These are phyloP conservation scores for Peromyscus californicus DNA, from an alignment of 2,113 vertebrate species.

Conservation along the genomic window DNA sequence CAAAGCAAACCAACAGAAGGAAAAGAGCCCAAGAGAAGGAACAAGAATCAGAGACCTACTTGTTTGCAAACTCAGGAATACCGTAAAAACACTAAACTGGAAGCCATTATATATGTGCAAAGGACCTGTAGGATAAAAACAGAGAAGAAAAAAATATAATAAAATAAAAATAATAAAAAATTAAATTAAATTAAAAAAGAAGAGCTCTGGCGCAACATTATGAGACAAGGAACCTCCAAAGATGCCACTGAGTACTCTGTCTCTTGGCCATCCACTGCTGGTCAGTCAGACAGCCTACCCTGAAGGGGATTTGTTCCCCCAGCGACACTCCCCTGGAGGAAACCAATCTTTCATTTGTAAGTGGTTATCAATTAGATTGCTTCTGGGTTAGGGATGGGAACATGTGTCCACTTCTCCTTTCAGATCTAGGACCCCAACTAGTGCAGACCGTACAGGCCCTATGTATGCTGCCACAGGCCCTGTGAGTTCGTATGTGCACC, in stretches of 20 bases:
- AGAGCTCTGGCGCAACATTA: neutral
- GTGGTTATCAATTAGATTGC: neutral
- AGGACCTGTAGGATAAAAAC: neutral
- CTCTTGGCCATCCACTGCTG: neutral
- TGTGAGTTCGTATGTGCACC: accelerated
- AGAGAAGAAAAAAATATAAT: neutral
- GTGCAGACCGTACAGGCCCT: neutral
- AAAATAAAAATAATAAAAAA: neutral
- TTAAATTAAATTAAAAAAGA: neutral
- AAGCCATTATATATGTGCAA: neutral
- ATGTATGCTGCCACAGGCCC: neutral
- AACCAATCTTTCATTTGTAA: neutral
- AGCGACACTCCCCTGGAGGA: neutral
- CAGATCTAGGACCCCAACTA: neutral
- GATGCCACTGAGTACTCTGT: neutral
- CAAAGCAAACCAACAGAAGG: neutral
- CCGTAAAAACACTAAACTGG: neutral
- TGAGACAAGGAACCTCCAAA: neutral
- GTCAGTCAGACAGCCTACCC: neutral
- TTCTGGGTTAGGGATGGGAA: neutral
- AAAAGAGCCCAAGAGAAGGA: neutral
- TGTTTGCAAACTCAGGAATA: neutral
- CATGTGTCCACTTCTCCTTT: neutral
- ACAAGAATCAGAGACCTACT: neutral
- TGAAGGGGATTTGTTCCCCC: neutral